Percentiles rank a stretch among this genome's conserved stretches.
These are phyloP conservation scores for Trichechus manatus DNA, from an alignment of 2,113 vertebrate genomes.

Conservation along the genomic window DNA sequence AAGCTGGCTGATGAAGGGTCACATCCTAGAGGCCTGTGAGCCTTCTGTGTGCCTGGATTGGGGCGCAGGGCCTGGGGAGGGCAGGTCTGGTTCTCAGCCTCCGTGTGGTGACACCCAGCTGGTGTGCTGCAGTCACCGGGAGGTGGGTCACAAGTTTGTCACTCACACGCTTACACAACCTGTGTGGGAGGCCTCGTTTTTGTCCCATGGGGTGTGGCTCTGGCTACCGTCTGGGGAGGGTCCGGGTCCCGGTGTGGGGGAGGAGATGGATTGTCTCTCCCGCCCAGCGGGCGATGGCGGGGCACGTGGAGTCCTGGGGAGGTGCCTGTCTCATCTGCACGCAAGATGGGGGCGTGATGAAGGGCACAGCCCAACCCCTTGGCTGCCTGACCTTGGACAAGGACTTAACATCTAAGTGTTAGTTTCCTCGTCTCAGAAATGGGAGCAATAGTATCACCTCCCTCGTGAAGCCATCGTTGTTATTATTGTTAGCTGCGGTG, in stretches of 20 bases:
- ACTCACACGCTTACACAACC: neutral
- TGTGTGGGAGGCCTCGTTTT: neutral
- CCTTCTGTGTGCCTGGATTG: neutral
- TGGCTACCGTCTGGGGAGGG: neutral
- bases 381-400: neutral
- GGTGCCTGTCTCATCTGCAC: neutral
- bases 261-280: too few species aligned
- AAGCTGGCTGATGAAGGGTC: neutral
- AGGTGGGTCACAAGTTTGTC: neutral
- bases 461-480: fast-evolving
- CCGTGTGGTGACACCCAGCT: fast-evolving
- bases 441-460: fast-evolving
- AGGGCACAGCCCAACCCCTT: neutral
- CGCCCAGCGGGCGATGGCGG: fast-evolving
- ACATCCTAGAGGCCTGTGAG: neutral
- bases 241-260: neutral
- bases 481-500: neutral
- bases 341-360: too few species aligned
- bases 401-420: neutral
- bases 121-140: too few species aligned
- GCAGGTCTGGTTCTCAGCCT: neutral
- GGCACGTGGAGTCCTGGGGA: neutral
- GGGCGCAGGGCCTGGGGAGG: neutral
- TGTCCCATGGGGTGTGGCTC: neutral
- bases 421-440: too few species aligned